Evolutionary conservation across 2,797 vertebrate genomes (phyloP), one percentile per base, ranked within the genome.

Genomic region (Steatocranus sp.): DNA sequence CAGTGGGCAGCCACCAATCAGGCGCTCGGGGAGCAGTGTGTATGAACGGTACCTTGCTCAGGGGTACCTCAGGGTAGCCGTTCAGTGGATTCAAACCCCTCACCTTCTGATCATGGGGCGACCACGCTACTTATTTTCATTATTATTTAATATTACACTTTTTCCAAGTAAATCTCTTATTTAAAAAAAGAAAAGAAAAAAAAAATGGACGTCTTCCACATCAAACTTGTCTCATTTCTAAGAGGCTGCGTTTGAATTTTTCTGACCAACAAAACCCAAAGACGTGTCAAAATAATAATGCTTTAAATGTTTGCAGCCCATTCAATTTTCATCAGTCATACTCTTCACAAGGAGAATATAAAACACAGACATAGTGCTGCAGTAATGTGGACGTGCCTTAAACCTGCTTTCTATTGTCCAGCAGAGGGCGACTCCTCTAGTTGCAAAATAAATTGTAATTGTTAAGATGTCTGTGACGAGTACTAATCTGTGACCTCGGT

Each of bases 1-100:
- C 48, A 50, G n/a, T 50, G n/a, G 48, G 48, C 48, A 50, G 48
- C 48, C 48, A 20, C 48, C 48, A 50, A 0, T 50, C 48, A 50
- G 48, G 9, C 9, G 9, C 48, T 4, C 9, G 5, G 9, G 48
- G 48, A 49, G 48, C 48, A 20, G 48, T 49, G 48, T 49, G 48
- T 10, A 49, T 18, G 48, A n/a, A 49, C 2, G 5, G 48, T 49
- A 49, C 18, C 1, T 49, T 0, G 3, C 48, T 49, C 48, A 49
- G 9, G 48, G 48, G 0, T 49, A 49, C 48, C 48, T 49, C 18
- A 49, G 43, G 4, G 15, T 8, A 46, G 1, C 46, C 18, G 0
- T 49, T n/a, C 18, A 49, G 18, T 49, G 46, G 46, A 49, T 49
- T 49, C 8, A 5, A 49, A 49, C 48, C 48, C 48, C 8, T 49